phyloP scores from a whole-genome alignment of 2,797 vertebrate species.

The Siniperca undulata region DNA sequence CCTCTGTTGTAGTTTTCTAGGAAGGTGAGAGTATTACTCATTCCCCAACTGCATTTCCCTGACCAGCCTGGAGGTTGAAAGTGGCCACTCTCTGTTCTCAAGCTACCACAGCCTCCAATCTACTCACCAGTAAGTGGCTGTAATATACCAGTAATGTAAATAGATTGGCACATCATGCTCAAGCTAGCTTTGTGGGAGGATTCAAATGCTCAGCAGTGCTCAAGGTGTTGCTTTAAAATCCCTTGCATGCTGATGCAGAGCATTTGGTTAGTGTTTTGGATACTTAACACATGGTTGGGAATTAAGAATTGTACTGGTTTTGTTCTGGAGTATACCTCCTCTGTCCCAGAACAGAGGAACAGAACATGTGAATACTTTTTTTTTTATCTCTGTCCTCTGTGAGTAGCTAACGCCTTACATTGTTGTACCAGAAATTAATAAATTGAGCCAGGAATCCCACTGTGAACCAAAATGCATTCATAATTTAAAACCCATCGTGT shows the following conservation, averaged over 20 bases:
- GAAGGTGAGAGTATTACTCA: constrained; percentile 23
- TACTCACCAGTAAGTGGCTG: constrained; percentile 25
- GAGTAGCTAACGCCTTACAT: constrained; percentile 27
- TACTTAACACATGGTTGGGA: constrained; percentile 5
- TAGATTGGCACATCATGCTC: constrained; percentile 31
- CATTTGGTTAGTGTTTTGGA: constrained; percentile 24
- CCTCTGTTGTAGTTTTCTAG: constrained; percentile 16
- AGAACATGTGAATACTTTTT: background rate
- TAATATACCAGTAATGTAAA: constrained; percentile 34
- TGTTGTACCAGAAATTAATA: constrained; percentile 61
- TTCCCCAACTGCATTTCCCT: constrained; percentile 4
- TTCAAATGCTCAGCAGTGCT: constrained; percentile 35
- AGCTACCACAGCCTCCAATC: constrained; percentile 13
- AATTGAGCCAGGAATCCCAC: constrained; percentile 56
- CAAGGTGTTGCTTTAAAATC: constrained; percentile 52
- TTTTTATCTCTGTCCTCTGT: constrained; percentile 22
- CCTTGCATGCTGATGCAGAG: constrained; percentile 27
- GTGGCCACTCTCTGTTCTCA: constrained; percentile 13
- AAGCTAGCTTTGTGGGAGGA: constrained; percentile 6
- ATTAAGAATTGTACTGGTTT: background rate
- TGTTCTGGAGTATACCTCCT: background rate
- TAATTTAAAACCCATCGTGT: constrained; percentile 69
- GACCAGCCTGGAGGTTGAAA: constrained; percentile 20
- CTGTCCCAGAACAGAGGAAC: background rate
- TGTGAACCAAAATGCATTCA: constrained; percentile 65